These are phyloP conservation scores for Chouioia cunea DNA, from an alignment of 2,888 invertebrate genomes.

Conservation along the genomic window DNA sequence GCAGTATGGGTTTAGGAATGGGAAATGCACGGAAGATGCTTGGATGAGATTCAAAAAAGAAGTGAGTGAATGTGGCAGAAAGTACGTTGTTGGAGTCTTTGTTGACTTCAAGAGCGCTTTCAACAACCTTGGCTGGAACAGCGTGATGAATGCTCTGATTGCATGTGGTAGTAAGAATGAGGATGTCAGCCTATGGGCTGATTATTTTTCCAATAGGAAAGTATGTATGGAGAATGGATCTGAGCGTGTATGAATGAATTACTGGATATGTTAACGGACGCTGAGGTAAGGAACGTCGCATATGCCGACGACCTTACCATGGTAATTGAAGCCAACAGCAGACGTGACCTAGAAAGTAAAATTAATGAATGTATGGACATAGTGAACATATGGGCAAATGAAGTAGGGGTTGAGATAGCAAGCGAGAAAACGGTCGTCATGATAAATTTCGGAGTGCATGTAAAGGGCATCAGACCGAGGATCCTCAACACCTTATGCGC, in stretches of 20 bases:
- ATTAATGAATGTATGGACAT: not conserved
- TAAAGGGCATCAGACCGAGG: no score
- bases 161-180: not conserved
- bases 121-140: slow-evolving; percentile 24
- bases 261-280: slow-evolving; percentile 1
- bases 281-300: slow-evolving; percentile 1
- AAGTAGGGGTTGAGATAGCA: no score
- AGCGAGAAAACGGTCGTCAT: not conserved
- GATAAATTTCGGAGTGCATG: no score
- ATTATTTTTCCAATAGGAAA: slow-evolving; percentile 29
- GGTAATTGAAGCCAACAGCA: slow-evolving; percentile 21
- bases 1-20: not conserved
- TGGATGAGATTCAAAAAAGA: not conserved
- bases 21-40: no score
- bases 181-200: not conserved
- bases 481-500: no score
- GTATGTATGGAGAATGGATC: not conserved
- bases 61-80: not conserved
- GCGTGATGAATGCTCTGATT: not conserved
- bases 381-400: not conserved
- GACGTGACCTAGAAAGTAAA: not conserved
- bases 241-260: slow-evolving; percentile 17
- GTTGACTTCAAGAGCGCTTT: slow-evolving; percentile 21
- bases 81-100: not conserved
- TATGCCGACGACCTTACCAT: slow-evolving; percentile 40